Conservation (phyloP, 1,140 invertebrate species). For the Drosophila pruinosa region DNA sequence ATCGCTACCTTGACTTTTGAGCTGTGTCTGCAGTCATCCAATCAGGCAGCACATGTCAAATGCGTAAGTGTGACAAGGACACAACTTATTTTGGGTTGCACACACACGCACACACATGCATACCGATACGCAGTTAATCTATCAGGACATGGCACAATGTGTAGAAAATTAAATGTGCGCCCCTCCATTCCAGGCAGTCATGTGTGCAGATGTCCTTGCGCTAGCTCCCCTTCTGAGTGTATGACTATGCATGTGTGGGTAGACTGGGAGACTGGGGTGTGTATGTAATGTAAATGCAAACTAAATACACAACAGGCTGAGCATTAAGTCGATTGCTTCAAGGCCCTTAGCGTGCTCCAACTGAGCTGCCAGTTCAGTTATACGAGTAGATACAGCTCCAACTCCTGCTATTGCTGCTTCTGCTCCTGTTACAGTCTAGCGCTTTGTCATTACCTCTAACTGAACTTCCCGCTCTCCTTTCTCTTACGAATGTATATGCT, state of each 20-base stretch:
- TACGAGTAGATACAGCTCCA: neutral
- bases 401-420: neutral
- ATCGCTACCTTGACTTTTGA: constrained; percentile 13
- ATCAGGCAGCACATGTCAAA: constrained; percentile 3
- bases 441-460: constrained; percentile 63
- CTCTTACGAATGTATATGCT: constrained; percentile 43
- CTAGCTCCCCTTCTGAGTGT: neutral
- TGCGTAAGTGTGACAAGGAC: constrained; percentile 13
- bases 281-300: constrained; percentile 74
- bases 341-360: constrained; percentile 56
- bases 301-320: constrained; percentile 75
- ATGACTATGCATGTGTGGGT: constrained; percentile 2
- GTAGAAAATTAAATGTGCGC: constrained; percentile 68
- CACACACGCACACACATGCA: neutral
- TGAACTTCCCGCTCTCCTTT: neutral
- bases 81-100: constrained; percentile 26
- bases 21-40: constrained; percentile 5
- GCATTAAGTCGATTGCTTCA: constrained; percentile 79
- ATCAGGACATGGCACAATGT: constrained; percentile 69
- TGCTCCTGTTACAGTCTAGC: constrained; percentile 10
- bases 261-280: constrained; percentile 21
- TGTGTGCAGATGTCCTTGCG: constrained; percentile 40
- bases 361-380: constrained; percentile 12
- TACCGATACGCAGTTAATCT: constrained; percentile 66
- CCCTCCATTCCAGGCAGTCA: constrained; percentile 20